Conservation (phyloP, 2,888 invertebrate species). For the Pimpla rufipes region DNA sequence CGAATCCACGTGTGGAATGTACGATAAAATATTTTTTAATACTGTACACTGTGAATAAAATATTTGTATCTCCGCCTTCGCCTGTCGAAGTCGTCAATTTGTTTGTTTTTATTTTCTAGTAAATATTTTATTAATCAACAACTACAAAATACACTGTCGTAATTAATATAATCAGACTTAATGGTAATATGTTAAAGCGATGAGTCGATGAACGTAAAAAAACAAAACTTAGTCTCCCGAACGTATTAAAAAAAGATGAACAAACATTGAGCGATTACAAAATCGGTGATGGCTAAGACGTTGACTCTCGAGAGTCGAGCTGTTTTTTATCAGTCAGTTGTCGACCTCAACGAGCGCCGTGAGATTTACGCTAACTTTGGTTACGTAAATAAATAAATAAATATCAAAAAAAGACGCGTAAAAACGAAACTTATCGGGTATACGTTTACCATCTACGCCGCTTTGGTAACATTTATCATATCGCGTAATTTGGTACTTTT, state of each 20-base stretch:
- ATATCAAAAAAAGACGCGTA: constrained; percentile 5
- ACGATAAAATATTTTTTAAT: constrained; percentile 60
- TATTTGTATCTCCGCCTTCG: constrained; percentile 13
- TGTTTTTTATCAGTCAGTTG: constrained; percentile 62
- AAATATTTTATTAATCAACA: constrained; percentile 76
- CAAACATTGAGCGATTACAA: constrained; percentile 69
- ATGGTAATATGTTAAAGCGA: constrained; percentile 66
- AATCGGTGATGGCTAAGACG: constrained; percentile 37
- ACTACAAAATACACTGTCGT: constrained; percentile 75
- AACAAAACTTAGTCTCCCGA: background rate
- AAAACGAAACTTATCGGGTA: constrained; percentile 51
- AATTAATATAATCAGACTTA: constrained; percentile 68
- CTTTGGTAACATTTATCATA: constrained; percentile 71
- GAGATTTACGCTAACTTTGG: constrained; percentile 23
- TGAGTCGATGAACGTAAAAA: constrained; percentile 47
- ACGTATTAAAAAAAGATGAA: constrained; percentile 49
- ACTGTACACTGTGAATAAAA: constrained; percentile 40
- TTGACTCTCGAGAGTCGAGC: constrained; percentile 56
- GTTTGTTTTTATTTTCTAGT: constrained; percentile 66
- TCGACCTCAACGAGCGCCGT: constrained; percentile 57
- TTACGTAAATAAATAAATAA: constrained; percentile 53
- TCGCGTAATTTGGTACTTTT: constrained; percentile 65
- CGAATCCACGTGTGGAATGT: constrained; percentile 27
- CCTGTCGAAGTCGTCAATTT: background rate
- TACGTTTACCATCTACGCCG: constrained; percentile 60